These are phyloP conservation scores for Echinops telfairi DNA, from an alignment of 2,113 vertebrate species.

Conservation along the genomic window DNA sequence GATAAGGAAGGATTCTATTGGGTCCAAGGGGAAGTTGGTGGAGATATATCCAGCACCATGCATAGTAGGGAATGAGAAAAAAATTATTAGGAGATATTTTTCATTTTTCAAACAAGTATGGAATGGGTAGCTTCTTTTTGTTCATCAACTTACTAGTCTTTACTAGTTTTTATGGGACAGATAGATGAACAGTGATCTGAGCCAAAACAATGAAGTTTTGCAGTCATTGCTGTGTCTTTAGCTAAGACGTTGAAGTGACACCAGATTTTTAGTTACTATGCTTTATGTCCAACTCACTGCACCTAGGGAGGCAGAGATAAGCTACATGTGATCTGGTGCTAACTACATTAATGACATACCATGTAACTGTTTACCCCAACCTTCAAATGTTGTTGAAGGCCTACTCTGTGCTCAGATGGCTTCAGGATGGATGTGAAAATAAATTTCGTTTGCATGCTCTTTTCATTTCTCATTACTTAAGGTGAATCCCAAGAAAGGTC, in stretches of 20 bases:
- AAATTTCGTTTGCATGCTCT: slow-evolving; percentile 42
- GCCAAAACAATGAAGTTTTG: background rate
- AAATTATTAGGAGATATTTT: background rate
- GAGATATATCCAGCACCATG: background rate
- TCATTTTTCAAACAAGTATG: background rate
- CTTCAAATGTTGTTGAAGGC: slow-evolving; percentile 34
- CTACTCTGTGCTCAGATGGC: slow-evolving; percentile 25
- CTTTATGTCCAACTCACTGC: background rate
- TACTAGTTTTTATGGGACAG: background rate
- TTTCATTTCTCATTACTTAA: slow-evolving; percentile 8
- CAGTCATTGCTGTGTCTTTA: slow-evolving; percentile 1
- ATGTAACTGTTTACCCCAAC: background rate
- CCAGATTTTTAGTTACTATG: slow-evolving; percentile 33
- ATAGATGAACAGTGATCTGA: background rate
- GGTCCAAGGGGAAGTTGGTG: no score
- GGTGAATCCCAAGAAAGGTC: background rate
- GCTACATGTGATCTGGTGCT: background rate
- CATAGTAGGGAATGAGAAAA: background rate
- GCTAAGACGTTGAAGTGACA: background rate
- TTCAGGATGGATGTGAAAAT: background rate
- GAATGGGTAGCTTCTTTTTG: background rate
- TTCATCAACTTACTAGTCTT: background rate
- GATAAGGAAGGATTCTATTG: background rate
- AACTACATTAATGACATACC: background rate
- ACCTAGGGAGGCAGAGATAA: background rate